Evolutionary conservation across 2,888 invertebrate species (phyloP).

Genomic region (Pogonocherus hispidulus): DNA sequence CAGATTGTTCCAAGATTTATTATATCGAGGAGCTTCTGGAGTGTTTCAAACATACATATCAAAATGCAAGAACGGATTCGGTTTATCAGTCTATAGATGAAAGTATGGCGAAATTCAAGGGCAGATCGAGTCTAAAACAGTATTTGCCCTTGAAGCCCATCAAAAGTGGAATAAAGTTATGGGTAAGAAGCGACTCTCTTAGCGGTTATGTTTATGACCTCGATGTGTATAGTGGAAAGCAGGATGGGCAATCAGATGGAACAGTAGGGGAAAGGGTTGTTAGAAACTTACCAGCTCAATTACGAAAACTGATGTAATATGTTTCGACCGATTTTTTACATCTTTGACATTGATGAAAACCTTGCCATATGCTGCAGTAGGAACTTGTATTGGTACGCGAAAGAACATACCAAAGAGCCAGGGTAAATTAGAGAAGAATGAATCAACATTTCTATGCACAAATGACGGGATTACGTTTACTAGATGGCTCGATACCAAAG

Average conservation of each 20-base stretch:
- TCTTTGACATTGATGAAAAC: neutral
- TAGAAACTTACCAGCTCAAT: neutral
- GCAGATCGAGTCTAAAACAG: conserved; percentile 33
- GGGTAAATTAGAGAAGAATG: neutral
- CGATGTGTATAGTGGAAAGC: conserved; percentile 22
- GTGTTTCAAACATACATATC: conserved; percentile 38
- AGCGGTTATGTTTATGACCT: conserved; percentile 25
- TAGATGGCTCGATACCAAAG: conserved; percentile 52
- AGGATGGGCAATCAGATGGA: conserved; percentile 17
- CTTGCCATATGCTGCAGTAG: conserved; percentile 14
- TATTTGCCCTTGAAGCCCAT: conserved; percentile 38
- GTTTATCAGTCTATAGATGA: conserved; percentile 33
- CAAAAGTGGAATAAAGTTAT: conserved; percentile 37
- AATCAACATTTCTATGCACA: neutral
- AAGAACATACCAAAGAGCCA: neutral
- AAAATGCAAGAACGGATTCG: conserved; percentile 30
- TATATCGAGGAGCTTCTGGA: conserved; percentile 24
- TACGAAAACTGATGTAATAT: neutral
- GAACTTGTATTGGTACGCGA: conserved; percentile 5
- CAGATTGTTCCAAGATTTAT: too few species aligned
- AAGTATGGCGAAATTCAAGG: conserved; percentile 40
- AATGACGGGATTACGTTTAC: conserved; percentile 15
- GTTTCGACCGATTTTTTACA: conserved; percentile 25
- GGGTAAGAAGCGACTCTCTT: conserved; percentile 33
- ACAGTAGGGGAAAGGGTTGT: conserved; percentile 27